A percentile compares a stretch with the other conserved stretches of the same genome.
Conservation (phyloP, 2,888 invertebrate genomes). For the Adelognathus sp. region DNA sequence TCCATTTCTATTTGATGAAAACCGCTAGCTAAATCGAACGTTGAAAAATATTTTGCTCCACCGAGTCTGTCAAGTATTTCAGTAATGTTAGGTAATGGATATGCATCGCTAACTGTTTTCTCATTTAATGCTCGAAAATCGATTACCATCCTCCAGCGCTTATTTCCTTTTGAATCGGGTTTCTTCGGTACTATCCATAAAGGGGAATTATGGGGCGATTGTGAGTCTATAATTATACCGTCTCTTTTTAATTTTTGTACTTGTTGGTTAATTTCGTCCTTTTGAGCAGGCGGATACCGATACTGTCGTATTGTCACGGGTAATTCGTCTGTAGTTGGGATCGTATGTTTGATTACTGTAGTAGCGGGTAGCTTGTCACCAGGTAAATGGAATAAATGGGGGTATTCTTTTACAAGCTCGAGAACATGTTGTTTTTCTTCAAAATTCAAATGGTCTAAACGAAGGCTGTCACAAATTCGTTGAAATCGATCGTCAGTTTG, state of each 20-base stretch:
- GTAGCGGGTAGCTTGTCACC: neutral
- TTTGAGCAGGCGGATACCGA: constrained; percentile 18
- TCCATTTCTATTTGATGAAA: neutral
- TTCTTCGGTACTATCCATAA: constrained; percentile 2
- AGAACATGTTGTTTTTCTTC: neutral
- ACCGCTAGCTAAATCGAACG: neutral
- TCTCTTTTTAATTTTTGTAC: constrained; percentile 9
- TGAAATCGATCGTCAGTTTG: neutral
- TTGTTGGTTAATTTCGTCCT: constrained; percentile 2
- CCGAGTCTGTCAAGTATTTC: neutral
- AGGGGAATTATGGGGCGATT: constrained; percentile 4
- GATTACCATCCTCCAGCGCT: constrained; percentile 8
- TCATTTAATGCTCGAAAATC: neutral
- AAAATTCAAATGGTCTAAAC: neutral
- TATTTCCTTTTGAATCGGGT: neutral
- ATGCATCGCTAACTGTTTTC: neutral
- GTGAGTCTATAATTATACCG: constrained; percentile 1
- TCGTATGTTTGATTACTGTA: neutral
- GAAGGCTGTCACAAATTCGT: neutral
- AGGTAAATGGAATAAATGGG: neutral
- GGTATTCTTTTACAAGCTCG: neutral
- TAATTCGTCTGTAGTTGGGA: constrained; percentile 6
- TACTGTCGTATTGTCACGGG: constrained; percentile 15
- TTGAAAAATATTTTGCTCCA: constrained; percentile 4
- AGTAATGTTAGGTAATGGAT: neutral